Percentiles rank a stretch among this genome's conserved stretches.
Conservation (phyloP, 2,113 vertebrate genomes). For the Carollia perspicillata region DNA sequence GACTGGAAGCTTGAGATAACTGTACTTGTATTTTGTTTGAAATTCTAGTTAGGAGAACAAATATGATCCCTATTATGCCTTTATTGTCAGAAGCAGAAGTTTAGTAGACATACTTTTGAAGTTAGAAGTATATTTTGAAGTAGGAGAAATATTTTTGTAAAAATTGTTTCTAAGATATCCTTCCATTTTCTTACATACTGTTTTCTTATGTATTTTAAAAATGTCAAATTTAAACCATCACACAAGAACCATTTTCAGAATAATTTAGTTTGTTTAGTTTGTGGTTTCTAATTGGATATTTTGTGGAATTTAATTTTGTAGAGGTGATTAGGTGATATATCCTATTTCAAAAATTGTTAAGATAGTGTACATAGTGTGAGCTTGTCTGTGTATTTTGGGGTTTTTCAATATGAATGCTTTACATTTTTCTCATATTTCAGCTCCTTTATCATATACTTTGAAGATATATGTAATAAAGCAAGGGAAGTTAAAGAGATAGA, state of each 20-base stretch:
- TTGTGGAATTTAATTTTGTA: neutral
- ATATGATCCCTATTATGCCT: neutral
- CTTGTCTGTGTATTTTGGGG: neutral
- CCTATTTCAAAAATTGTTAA: neutral
- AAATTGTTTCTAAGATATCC: neutral
- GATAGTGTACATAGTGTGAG: neutral
- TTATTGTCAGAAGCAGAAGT: neutral
- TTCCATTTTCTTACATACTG: neutral
- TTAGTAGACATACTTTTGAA: neutral
- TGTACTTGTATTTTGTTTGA: neutral
- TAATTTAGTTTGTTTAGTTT: neutral
- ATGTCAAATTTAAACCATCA: neutral
- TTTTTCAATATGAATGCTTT: neutral
- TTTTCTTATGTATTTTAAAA: neutral
- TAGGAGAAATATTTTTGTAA: conserved; percentile 18
- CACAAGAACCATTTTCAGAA: neutral
- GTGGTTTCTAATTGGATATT: neutral
- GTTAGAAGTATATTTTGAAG: neutral
- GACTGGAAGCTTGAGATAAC: no score
- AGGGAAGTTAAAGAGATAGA: neutral
- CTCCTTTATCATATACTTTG: neutral
- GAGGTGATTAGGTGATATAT: neutral
- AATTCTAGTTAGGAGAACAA: neutral
- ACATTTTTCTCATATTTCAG: neutral
- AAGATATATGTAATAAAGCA: neutral